Conservation (phyloP, 2,113 vertebrate genomes). For the Alexandromys fortis region DNA sequence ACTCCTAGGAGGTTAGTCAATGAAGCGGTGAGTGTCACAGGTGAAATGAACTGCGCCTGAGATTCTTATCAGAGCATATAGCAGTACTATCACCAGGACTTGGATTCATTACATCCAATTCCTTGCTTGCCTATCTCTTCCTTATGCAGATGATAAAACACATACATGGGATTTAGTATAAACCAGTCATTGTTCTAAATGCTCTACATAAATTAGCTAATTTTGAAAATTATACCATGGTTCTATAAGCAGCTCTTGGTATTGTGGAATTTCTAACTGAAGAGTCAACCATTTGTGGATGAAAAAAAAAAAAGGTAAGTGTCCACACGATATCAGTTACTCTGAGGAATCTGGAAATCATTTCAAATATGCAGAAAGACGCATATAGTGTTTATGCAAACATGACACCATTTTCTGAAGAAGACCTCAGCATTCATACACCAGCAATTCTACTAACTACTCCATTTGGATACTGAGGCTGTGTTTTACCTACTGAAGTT, state of each 20-base stretch:
- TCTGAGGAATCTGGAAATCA: not conserved
- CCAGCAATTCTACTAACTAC: not conserved
- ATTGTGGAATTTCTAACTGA: not conserved
- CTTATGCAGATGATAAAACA: constrained; percentile 9
- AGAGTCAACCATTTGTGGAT: not conserved
- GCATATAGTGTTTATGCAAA: not conserved
- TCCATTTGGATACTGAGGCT: not conserved
- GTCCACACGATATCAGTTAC: not conserved
- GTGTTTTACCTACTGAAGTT: not conserved
- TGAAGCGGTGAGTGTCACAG: not conserved
- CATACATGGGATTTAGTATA: not conserved
- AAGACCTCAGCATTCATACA: not conserved
- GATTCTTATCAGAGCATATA: not conserved
- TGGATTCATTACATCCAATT: not conserved
- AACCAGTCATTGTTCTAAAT: not conserved
- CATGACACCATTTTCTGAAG: not conserved
- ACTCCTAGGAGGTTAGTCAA: not conserved
- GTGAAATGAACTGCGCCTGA: constrained; percentile 51
- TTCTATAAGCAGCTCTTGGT: not conserved
- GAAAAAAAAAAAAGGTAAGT: not conserved
- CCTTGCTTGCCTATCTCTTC: not conserved
- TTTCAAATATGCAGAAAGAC: not conserved
- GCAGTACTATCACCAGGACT: not conserved
- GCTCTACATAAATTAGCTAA: not conserved
- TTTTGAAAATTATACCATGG: not conserved